Evolutionary conservation across 2,113 vertebrate species (phyloP).

Genomic region (Oxygymnocypris stewartii): DNA sequence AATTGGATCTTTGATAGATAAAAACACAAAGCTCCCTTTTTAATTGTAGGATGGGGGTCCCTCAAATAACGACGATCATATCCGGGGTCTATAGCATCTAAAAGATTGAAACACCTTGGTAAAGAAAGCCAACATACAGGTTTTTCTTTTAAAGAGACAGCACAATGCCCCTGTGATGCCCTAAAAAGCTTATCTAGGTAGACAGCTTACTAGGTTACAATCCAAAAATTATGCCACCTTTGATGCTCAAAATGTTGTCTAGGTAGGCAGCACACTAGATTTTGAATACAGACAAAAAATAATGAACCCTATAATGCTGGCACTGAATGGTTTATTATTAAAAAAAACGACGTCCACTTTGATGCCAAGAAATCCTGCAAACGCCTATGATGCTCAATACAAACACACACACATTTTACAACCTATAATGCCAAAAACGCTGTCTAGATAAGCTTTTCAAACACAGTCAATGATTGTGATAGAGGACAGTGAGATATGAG

Average conservation of each 20-base stretch:
- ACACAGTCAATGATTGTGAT: constrained; percentile 6
- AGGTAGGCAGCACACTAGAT: not conserved
- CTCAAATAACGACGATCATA: not conserved
- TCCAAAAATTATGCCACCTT: not conserved
- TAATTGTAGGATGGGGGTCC: not conserved
- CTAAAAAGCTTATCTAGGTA: not conserved
- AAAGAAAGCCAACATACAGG: not conserved
- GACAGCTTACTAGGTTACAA: not conserved
- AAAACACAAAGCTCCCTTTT: not conserved
- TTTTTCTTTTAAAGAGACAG: not conserved
- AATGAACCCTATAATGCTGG: not conserved
- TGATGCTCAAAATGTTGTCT: not conserved
- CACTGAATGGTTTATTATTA: too few species aligned
- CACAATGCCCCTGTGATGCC: not conserved
- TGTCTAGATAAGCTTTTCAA: not conserved
- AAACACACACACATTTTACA: not conserved
- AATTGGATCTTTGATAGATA: not conserved
- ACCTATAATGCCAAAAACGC: not conserved
- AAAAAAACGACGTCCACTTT: not conserved
- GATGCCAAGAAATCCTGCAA: not conserved
- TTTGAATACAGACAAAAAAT: not conserved
- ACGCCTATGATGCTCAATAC: not conserved
- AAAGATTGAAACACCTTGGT: not conserved
- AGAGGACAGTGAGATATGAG: not conserved
- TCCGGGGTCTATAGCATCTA: not conserved